Evolutionary conservation across 2,888 invertebrate species (phyloP), one percentile per base, ranked within the genome.

Genomic region (Drosophila gaucha): DNA sequence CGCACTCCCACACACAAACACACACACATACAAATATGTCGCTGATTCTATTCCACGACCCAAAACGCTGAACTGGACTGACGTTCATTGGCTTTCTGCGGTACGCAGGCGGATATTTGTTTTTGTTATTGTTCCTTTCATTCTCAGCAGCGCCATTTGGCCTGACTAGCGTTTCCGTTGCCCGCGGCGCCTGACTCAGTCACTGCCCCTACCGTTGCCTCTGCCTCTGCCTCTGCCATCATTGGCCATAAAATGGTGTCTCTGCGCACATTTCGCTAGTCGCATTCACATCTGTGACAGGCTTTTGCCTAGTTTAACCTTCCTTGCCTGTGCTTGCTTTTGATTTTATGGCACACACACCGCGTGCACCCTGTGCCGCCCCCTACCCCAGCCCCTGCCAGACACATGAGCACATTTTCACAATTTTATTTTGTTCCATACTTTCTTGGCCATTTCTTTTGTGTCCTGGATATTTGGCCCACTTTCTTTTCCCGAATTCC

Each of bases 61-160:
- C 38, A 41, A n/a, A 33, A n/a, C 47, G 57, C 41, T 31, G 33
- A 39, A 43, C 44, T 46, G 59, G 56, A 67, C 69, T 67, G 78
- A 73, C 82, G 82, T 80, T 80, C 85, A 80, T 86, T 80, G 80
- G 83, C 86, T 85, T 80, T 72, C 52, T 64, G 44, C n/a, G 54
- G 55, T 52, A 38, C 44, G 52, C 47, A 50, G 68, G 62, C 75
- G 68, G 68, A 68, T 85, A 71, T 85, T 80, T 85, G 65, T 64
- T 74, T 82, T 85, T 85, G 88, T 88, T 88, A 74, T 87, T 78
- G 75, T 85, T 82, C 79, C 75, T 66, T n/a, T 68, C 66, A 63
- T 78, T 66, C 86, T 63, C 78, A 58, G 60, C 70, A 63, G 60
- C 69, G 62, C 64, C 64, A 59, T 74, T 67, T 74, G 67, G 51